A percentile compares a stretch with the other conserved stretches of the same genome.
phyloP scores from a whole-genome alignment of 2,888 invertebrate species.

The Drosophila acutilabella region DNA sequence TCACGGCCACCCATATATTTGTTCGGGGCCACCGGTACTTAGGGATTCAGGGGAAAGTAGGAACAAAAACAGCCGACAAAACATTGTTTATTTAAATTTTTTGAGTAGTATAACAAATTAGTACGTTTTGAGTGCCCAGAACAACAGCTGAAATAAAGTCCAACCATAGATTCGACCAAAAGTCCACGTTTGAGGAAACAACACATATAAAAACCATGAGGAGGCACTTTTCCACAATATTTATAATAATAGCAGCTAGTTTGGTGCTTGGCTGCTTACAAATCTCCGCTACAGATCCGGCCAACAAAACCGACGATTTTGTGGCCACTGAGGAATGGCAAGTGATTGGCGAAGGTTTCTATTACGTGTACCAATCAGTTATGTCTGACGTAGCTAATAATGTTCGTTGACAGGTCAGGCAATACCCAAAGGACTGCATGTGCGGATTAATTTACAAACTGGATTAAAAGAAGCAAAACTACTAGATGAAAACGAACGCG shows the following conservation, averaged over 20 bases:
- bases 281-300: constrained; percentile 21
- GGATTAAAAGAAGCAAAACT: constrained; percentile 91
- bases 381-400: constrained; percentile 4
- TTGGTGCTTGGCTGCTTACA: constrained; percentile 26
- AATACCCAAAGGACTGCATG: constrained; percentile 90
- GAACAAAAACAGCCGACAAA: too few relatives aligned
- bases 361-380: constrained; percentile 28
- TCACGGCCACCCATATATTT: too few relatives aligned
- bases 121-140: too few relatives aligned
- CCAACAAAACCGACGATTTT: constrained; percentile 83
- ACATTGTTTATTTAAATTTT: too few relatives aligned
- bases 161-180: not conserved
- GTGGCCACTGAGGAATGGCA: constrained; percentile 89
- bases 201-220: not conserved
- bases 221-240: constrained; percentile 17
- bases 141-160: constrained; percentile 28
- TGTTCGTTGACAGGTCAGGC: constrained; percentile 87
- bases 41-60: too few relatives aligned
- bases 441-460: constrained; percentile 91
- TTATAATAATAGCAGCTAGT: not conserved
- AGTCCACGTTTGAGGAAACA: not conserved
- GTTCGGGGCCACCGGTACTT: too few relatives aligned
- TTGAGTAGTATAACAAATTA: too few relatives aligned
- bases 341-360: constrained; percentile 87
- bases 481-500: constrained; percentile 86